Evolutionary conservation across 2,113 vertebrate genomes (phyloP), one percentile per base, ranked within the genome.

Genomic region (Nothobranchius kuhntae): DNA sequence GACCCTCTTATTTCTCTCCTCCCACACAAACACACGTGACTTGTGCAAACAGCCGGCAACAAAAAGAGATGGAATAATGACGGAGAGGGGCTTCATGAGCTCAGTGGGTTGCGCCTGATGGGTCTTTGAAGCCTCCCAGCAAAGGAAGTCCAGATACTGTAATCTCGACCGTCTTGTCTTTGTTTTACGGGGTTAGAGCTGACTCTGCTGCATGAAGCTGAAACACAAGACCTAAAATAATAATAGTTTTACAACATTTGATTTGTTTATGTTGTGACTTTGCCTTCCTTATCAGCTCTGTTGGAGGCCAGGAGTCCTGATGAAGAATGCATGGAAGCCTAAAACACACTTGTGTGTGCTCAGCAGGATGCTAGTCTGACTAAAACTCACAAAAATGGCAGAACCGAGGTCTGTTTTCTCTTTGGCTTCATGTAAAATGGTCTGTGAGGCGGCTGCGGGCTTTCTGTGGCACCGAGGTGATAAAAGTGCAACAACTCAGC

Each of bases 81-180:
- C 58, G 70, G 15, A 59, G 40, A 64, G 61, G 7, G 12, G 48
- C 38, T 68, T 44, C 38, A 44, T 17, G 13, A 45, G 56, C 42
- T 57, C 3, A 5, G 36, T 10, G 2, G 13, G 52, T 11, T 5
- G 40, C 46, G 36, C 12, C 62, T 26, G 36, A 13, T 53, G n/a
- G 12, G n/a, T 30, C 55, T 71, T 74, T 53, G 36, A 58, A 15
- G 9, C 59, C 42, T 52, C 51, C 46, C 62, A 52, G 21, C 65
- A 63, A 17, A 60, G 40, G 51, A 65, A 66, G 71, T 55, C 75
- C 76, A 82, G 82, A 72, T 72, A 3, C 60, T 56, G 72, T 81
- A 56, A 75, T 79, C 75, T 83, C 55, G 55, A 72, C 78, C 86
- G 86, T 86, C 82, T 89, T 89, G 80, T 87, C 78, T 87, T 80